Base-by-base conservation (phyloP, 2,797 vertebrate species). In the Melanotaenia trifasciata region DNA sequence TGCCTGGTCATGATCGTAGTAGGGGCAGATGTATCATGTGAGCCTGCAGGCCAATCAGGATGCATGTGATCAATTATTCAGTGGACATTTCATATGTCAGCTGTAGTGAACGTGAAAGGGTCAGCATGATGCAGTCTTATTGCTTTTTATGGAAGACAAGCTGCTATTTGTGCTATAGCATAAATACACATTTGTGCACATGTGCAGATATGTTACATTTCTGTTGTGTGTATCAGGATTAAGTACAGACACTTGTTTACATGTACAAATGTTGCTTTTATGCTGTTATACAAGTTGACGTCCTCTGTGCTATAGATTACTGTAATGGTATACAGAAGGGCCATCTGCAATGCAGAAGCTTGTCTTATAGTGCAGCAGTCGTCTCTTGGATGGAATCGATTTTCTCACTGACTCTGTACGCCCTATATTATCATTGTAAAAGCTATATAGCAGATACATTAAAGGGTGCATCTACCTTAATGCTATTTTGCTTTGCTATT, bases 341-440 rank as follows among this genome's bases (percentile, higher is more conserved):
- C 76, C 80, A 89, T 87, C 92, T 92, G 92, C 91, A 93, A 79
- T 93, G 91, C 91, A 91, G 91, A 78, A 86, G 82, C 79, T 66
- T 1, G 43, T 82, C 84, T 87, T 85, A 63, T 88, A 87, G 87
- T 92, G 91, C 90, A 89, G 87, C 89, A 88, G 81, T 74, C 13
- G 54, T 84, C 84, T 91, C 81, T 78, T 78, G 83, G 83, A 76
- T 65, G 62, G 60, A 78, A 92, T 93, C 83, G 84, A 93, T 91
- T 35, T 63, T 79, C 85, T 88, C 80, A 83, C 85, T 83, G 89
- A 87, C 80, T 84, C 80, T 58, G 60, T 69, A 79, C 73, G 80
- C 84, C 86, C 88, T 83, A 33, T 76, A 57, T 74, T 76, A 73
- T 76, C 67, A 74, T 77, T 70, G 72, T 83, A 59, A 86, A 81